Base-by-base conservation (phyloP, 2,113 vertebrate genomes). In the Gopherus flavomarginatus region DNA sequence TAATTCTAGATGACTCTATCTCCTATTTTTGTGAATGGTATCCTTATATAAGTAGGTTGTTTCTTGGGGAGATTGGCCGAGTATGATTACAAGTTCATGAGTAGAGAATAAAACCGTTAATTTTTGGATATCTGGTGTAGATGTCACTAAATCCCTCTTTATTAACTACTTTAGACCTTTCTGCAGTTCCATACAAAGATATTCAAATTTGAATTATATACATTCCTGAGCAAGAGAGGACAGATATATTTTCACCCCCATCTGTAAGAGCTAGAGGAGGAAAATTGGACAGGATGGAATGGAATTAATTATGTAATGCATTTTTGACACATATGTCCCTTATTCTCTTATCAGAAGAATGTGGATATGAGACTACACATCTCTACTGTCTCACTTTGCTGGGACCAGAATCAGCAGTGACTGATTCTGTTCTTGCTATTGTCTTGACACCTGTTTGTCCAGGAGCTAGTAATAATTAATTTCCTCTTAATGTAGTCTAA, bases 371-470 rank as follows among this genome's bases (percentile, higher is more conserved):
- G 52, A 38, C 93, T 94, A 94, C 81, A 85, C 86, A 62, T 95
- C 57, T 93, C 78, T 85, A 91, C 96, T 97, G 21, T 4, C 19
- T 83, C 65, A 88, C 72, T 95, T 59, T 90, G 50, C 91, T 57
- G 80, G 87, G 92, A 92, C 62, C 81, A 57, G 72, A 69, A n/a
- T 69, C 86, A 94, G 83, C 85, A 90, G 87, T 95, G 96, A 92
- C 95, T 96, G 78, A 92, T 92, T 83, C 83, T 92, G 91, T 90
- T 97, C 94, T 95, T 83, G 49, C 56, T 92, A 93, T 97, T 97
- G 94, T 96, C 95, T 97, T 96, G 95, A 95, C 94, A 96, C 92
- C 94, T 83, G 81, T 92, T 62, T 94, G 95, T 94, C 65, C 81
- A 91, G 89, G 75, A 84, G 57, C 94, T 97, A 92, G 87, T 92